Conservation (phyloP, 2,797 vertebrate genomes). For the Micrastur ruficollis region DNA sequence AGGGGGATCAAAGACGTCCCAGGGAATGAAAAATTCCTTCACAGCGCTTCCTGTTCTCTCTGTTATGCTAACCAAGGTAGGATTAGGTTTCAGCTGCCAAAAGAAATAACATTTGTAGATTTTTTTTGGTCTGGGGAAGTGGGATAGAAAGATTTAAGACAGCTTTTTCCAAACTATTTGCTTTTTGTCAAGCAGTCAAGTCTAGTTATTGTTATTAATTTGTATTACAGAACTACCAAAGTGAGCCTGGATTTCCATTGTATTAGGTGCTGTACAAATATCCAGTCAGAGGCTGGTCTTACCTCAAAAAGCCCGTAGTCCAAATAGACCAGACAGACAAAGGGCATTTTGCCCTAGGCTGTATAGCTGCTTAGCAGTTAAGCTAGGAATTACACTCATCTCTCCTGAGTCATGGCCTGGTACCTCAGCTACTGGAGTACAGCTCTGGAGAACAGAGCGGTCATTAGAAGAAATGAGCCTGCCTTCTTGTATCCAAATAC, state of each 20-base stretch:
- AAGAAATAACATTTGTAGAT: conserved; percentile 73
- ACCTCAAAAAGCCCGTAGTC: background rate
- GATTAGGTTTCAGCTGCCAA: conserved; percentile 79
- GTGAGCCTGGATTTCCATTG: background rate
- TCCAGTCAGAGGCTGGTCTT: background rate
- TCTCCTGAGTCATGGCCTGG: background rate
- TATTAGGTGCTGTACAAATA: background rate
- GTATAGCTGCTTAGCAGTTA: background rate
- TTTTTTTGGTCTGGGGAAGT: conserved; percentile 55
- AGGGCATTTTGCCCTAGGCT: background rate
- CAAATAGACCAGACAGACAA: background rate
- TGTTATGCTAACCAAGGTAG: conserved; percentile 76
- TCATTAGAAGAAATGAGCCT: background rate
- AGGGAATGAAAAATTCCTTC: conserved; percentile 77
- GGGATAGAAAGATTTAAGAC: conserved; percentile 58
- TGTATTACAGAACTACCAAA: conserved; percentile 6
- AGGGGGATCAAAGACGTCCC: conserved; percentile 66
- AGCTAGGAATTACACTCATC: background rate
- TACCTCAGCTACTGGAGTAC: background rate
- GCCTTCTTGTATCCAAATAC: background rate
- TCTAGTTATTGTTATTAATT: conserved; percentile 66
- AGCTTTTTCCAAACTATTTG: conserved; percentile 61
- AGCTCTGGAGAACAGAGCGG: background rate
- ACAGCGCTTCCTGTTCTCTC: conserved; percentile 69
- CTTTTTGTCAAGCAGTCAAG: conserved; percentile 64